Conservation (phyloP, 2,113 vertebrate genomes). For the Brachionichthys hirsutus region DNA sequence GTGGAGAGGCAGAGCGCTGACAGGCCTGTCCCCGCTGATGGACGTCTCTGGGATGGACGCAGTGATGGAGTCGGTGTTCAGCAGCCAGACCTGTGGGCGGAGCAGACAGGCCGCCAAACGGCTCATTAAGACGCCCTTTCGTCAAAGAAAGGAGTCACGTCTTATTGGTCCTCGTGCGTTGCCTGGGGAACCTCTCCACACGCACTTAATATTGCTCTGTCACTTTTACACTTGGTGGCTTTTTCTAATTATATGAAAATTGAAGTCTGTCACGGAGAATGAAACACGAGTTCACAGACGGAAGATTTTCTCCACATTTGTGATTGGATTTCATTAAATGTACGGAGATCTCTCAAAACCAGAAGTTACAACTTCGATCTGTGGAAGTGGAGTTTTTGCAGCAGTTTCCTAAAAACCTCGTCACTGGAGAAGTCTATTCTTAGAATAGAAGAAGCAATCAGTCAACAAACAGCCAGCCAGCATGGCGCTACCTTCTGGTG, state of each 20-base stretch:
- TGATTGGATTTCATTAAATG: too few species aligned
- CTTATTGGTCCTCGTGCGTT: slow-evolving; percentile 3
- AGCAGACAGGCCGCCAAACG: slow-evolving; percentile 47
- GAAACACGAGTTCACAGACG: background rate
- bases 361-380: too few species aligned
- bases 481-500: too few species aligned
- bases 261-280: background rate
- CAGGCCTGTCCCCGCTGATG: slow-evolving; percentile 45
- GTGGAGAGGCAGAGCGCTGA: slow-evolving; percentile 58
- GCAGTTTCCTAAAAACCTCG: too few species aligned
- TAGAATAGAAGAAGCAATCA: too few species aligned
- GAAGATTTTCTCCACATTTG: too few species aligned
- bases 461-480: too few species aligned
- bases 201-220: slow-evolving; percentile 1
- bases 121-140: too few species aligned
- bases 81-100: slow-evolving; percentile 87
- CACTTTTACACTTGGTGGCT: background rate
- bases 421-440: too few species aligned
- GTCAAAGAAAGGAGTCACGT: too few species aligned
- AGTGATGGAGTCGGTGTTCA: slow-evolving; percentile 91
- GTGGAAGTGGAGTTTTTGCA: too few species aligned
- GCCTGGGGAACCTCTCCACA: background rate
- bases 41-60: slow-evolving; percentile 75
- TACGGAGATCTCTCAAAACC: too few species aligned
- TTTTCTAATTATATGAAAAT: background rate